A percentile compares a stretch with the other conserved stretches of the same genome.
Conservation (phyloP, 1,140 invertebrate genomes). For the Andricus grossulariae region DNA sequence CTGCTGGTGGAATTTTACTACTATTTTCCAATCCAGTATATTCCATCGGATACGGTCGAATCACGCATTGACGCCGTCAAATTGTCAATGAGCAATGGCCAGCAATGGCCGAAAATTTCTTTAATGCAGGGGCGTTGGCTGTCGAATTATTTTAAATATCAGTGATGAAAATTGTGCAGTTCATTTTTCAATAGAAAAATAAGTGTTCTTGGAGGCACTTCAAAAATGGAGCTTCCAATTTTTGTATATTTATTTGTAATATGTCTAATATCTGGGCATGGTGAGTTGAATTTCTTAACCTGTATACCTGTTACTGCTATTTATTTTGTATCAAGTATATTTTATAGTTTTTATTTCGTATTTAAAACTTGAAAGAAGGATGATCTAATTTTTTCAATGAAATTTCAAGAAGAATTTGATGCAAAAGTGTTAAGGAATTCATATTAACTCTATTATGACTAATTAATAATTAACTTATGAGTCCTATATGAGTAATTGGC, state of each 20-base stretch:
- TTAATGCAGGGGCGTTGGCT: slow-evolving; percentile 42
- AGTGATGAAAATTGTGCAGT: slow-evolving; percentile 8
- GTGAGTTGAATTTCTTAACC: slow-evolving; percentile 38
- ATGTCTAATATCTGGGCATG: slow-evolving; percentile 32
- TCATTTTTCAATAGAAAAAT: not conserved
- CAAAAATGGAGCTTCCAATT: slow-evolving; percentile 20
- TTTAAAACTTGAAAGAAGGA: not conserved
- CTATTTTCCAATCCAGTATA: too few relatives aligned
- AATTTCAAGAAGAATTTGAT: too few relatives aligned
- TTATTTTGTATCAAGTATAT: not conserved
- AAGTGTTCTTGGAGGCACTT: not conserved
- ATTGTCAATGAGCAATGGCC: too few relatives aligned
- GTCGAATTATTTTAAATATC: not conserved
- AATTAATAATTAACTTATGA: too few relatives aligned
- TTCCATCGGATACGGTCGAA: too few relatives aligned
- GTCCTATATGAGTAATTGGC: too few relatives aligned
- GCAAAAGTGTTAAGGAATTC: too few relatives aligned
- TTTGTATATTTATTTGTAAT: slow-evolving; percentile 17
- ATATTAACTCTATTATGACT: too few relatives aligned
- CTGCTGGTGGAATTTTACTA: too few relatives aligned
- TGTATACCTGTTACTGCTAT: slow-evolving; percentile 15
- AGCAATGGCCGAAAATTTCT: not conserved
- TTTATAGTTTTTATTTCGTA: slow-evolving; percentile 2
- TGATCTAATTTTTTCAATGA: too few relatives aligned
- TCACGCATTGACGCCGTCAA: not conserved